Evolutionary conservation across 2,113 vertebrate species (phyloP), one percentile per base, ranked within the genome.

Genomic region (Pedetes capensis): DNA sequence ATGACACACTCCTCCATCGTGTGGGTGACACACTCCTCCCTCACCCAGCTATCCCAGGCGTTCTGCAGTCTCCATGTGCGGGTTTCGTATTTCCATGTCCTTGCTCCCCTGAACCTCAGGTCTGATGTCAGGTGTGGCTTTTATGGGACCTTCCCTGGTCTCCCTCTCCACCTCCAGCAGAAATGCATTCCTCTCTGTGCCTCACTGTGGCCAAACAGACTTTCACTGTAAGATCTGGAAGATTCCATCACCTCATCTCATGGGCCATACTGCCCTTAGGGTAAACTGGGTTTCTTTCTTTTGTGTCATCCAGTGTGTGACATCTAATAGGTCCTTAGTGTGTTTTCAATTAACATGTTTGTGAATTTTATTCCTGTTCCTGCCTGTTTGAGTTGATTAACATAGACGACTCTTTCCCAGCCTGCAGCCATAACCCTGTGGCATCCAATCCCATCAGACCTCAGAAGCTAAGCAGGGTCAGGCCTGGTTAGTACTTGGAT

Each of bases 11-110:
- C 57, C 47, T 34, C n/a, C 8, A 2, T 1, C 63, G 34, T 32
- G 14, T 18, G 34, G 49, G 37, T 25, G 39, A 22, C n/a, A 23
- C 37, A 49, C 17, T 25, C 1, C 47, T 44, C 37, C 27, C n/a
- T n/a, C 22, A 1, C 55, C 53, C 16, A 29, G 39, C 37, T 3
- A 1, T 3, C 42, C 49, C 0, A 2, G 17, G 49, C 37, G 42
- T 61, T 82, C 0, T 1, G 49, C 6, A 39, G 49, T n/a, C 85
- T 51, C 49, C 49, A 71, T 3, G 51, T 86, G 72, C 84, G 27
- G 8, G 44, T 66, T 81, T 29, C 55, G 34, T 16, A 8, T 0
- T 42, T 44, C 57, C n/a, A 5, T 8, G 3, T 8, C 74, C 93
- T 23, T 51, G 82, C 66, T 88, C 47, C n/a, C 22, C 34, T 78